These are phyloP conservation scores for Chionodraco myersi DNA, from an alignment of 2,113 vertebrate genomes.

Conservation along the genomic window DNA sequence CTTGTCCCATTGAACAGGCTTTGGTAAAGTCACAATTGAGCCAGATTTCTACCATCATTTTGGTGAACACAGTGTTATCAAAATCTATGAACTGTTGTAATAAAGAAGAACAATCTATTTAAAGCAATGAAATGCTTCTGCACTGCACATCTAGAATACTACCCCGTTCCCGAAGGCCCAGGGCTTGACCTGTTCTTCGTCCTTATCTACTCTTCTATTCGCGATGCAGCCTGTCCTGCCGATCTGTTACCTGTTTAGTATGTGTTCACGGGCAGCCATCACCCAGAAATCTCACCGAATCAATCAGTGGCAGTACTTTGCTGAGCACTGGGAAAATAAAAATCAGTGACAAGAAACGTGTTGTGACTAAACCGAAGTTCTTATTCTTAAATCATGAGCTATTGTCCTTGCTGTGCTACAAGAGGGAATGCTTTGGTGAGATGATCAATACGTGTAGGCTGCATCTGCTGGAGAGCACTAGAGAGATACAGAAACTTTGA, in stretches of 20 bases:
- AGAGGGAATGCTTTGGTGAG: constrained; percentile 69
- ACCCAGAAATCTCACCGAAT: constrained; percentile 28
- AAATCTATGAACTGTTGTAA: background rate
- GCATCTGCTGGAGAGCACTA: constrained; percentile 57
- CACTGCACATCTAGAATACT: background rate
- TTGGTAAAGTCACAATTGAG: background rate
- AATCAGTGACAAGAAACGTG: constrained; percentile 30
- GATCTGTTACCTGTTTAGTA: constrained; percentile 17
- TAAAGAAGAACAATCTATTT: background rate
- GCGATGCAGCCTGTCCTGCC: background rate
- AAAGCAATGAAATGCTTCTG: background rate
- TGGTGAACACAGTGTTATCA: background rate
- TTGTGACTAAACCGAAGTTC: constrained; percentile 46
- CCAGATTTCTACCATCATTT: background rate
- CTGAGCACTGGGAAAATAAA: constrained; percentile 26
- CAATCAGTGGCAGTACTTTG: constrained; percentile 29
- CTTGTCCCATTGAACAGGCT: constrained; percentile 1
- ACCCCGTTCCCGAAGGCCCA: background rate
- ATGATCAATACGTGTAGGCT: constrained; percentile 76
- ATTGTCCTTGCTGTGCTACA: constrained; percentile 63
- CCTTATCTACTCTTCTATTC: background rate
- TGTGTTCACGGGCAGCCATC: constrained; percentile 10
- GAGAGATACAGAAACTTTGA: constrained; percentile 54
- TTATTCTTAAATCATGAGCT: constrained; percentile 74
- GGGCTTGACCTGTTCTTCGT: background rate